These are phyloP conservation scores for Numenius arquata DNA, from an alignment of 2,113 vertebrate genomes.

Conservation along the genomic window DNA sequence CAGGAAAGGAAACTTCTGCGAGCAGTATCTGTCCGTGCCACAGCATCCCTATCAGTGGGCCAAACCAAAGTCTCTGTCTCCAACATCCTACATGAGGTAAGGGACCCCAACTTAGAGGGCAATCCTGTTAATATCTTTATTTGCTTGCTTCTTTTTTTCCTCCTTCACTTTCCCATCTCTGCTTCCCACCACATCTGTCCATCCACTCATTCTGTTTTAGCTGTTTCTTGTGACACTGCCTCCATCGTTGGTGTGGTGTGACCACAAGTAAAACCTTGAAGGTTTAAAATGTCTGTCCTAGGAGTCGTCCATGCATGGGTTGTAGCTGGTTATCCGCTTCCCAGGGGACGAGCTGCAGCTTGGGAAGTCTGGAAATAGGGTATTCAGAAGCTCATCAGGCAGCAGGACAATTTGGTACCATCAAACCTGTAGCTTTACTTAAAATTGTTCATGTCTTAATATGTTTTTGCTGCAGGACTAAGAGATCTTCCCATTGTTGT, in stretches of 20 bases:
- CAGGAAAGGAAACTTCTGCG: conserved; percentile 90
- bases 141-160: neutral
- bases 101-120: neutral
- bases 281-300: neutral
- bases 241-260: neutral
- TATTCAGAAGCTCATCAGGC: neutral
- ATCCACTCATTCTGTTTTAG: neutral
- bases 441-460: neutral
- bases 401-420: neutral
- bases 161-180: neutral
- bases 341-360: neutral
- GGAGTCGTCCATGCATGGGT: neutral
- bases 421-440: neutral
- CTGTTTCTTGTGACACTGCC: neutral
- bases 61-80: conserved; percentile 85
- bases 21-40: conserved; percentile 92
- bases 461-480: neutral
- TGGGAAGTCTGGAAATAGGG: neutral
- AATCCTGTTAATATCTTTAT: neutral
- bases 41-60: conserved; percentile 90
- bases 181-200: neutral
- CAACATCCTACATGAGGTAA: conserved; percentile 87
- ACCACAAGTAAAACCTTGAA: neutral
- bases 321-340: neutral
- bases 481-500: neutral